Base-by-base conservation (phyloP, 23 tunicate species). In the Diplosoma virens region DNA sequence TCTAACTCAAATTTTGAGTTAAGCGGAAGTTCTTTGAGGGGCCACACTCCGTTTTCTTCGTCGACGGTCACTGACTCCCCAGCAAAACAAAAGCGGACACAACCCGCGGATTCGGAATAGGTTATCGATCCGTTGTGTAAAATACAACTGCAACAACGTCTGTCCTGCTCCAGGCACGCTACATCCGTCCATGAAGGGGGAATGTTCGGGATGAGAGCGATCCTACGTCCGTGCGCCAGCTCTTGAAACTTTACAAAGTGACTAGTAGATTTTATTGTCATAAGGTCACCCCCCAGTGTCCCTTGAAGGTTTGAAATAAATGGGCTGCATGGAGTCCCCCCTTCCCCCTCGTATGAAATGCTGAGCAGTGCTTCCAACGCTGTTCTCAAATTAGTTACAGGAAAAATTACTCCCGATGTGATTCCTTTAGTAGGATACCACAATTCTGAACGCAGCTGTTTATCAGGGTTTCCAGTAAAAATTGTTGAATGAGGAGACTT, bases 271-370 rank as follows among this genome's bases (percentile, higher is more conserved):
- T 25, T 53, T 71, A 53, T 25, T 18, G 9, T 29, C 59, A 28
- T 6, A n/a, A n/a, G n/a, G n/a, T n/a, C n/a, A 23, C 37, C 45
- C n/a, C 24, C 52, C 18, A 76, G 18, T 25, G 33, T 11, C 33
- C 46, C 47, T 25, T 16, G 18, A 26, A 37, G 45, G 32, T 67
- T 23, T 17, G 79, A 72, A 28, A 81, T 52, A 32, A 47, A 71
- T 23, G 83, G 73, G 69, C 58, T 32, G 77, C 85, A 86, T 2
- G 81, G 58, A 0, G 78, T 26, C 1, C 93, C 81, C 1, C 93
- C 93, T 66, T 79, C 93, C n/a, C 93, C 93, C 35, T 86, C 93
- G 46, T 79, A 86, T 1, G 83, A 79, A 30, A 86, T 59, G 36
- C 80, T 81, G 2, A 86, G 23, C 28, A 75, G 37, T 31, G 93